Conservation (phyloP, 2,888 invertebrate genomes). For the Stegophylla sp. region DNA sequence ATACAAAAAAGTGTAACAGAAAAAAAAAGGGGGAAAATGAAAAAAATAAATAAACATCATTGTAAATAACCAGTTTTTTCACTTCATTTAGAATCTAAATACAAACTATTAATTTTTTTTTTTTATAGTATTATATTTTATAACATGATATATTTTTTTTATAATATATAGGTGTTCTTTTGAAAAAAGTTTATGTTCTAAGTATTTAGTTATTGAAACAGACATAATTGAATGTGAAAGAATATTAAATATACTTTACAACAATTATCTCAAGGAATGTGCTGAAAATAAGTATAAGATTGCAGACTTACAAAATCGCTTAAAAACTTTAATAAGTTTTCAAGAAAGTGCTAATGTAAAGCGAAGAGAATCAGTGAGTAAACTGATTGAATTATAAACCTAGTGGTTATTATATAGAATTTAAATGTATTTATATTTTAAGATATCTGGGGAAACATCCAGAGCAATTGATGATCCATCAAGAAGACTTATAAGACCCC, state of each 20-base stretch:
- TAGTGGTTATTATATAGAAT: background rate
- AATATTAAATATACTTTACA: constrained; percentile 66
- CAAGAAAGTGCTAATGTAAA: constrained; percentile 51
- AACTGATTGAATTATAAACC: background rate
- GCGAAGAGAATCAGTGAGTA: constrained; percentile 55
- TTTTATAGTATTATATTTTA: constrained; percentile 2
- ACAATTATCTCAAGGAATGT: constrained; percentile 60
- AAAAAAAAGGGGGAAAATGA: too few species aligned
- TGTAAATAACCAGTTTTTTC: too few species aligned
- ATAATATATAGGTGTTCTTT: constrained; percentile 65
- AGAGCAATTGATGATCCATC: constrained; percentile 29
- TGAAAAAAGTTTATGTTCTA: constrained; percentile 66
- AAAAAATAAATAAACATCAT: too few species aligned
- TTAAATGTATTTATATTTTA: constrained; percentile 1
- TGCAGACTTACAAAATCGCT: constrained; percentile 54
- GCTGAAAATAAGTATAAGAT: constrained; percentile 59
- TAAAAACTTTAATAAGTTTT: constrained; percentile 55
- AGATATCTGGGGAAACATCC: constrained; percentile 49
- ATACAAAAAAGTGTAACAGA: too few species aligned
- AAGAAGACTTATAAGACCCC: constrained; percentile 44
- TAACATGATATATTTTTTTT: constrained; percentile 35
- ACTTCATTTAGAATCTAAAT: too few species aligned
- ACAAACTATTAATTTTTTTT: too few species aligned
- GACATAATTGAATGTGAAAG: constrained; percentile 67
- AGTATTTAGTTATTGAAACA: constrained; percentile 66